A percentile compares a stretch with the other conserved stretches of the same genome.
These are phyloP conservation scores for Temnothorax unifasciatus DNA, from an alignment of 2,888 invertebrate species.

Conservation along the genomic window DNA sequence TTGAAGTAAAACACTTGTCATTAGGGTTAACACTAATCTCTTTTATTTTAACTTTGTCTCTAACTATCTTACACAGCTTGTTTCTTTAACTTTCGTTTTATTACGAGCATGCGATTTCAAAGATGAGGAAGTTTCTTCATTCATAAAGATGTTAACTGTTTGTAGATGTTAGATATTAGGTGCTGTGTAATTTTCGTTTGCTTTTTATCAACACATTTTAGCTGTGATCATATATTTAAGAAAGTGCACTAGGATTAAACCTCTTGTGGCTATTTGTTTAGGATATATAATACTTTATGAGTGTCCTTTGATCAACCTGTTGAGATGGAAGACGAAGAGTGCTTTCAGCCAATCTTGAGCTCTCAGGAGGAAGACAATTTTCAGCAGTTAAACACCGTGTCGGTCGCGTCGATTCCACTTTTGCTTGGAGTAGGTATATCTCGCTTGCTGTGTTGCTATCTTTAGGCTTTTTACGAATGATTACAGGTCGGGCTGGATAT, in stretches of 20 bases:
- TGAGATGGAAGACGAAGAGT: conserved; percentile 84
- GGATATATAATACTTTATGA: conserved; percentile 74
- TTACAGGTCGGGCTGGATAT: neutral
- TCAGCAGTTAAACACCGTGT: conserved; percentile 80
- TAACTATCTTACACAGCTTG: neutral
- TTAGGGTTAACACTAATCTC: too few species aligned
- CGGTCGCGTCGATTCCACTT: conserved; percentile 79
- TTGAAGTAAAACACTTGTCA: neutral
- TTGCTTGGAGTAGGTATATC: conserved; percentile 79
- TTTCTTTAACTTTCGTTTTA: neutral
- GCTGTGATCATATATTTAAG: neutral
- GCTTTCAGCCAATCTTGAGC: conserved; percentile 81
- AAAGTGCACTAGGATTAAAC: neutral
- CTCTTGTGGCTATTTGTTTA: conserved; percentile 4
- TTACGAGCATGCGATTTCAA: neutral
- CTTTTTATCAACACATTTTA: neutral
- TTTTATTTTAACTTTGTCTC: neutral
- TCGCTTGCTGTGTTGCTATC: neutral
- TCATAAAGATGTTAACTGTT: conserved; percentile 3
- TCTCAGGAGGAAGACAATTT: conserved; percentile 81
- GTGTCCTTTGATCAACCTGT: conserved; percentile 81
- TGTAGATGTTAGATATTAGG: neutral
- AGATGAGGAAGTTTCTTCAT: neutral
- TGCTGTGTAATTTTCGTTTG: neutral
- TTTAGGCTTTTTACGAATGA: neutral